Conservation (phyloP, 1,140 invertebrate species). For the Lutraria rhynchaena region DNA sequence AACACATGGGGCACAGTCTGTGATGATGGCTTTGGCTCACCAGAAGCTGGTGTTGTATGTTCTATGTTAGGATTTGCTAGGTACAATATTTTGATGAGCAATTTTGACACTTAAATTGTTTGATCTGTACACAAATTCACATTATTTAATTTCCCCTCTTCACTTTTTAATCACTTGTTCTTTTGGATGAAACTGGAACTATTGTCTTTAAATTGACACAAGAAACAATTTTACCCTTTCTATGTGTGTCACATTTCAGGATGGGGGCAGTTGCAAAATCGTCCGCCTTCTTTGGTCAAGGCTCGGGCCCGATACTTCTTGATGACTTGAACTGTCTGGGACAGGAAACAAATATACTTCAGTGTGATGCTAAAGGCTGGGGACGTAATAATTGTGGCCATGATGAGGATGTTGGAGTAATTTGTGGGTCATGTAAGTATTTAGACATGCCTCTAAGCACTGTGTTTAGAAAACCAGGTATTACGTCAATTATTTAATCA, state of each 20-base stretch:
- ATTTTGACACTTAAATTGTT: neutral
- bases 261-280: slow-evolving; percentile 50
- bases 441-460: too few relatives aligned
- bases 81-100: neutral
- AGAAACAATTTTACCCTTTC: too few relatives aligned
- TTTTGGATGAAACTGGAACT: too few relatives aligned
- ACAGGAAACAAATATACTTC: slow-evolving; percentile 61
- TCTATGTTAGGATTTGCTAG: slow-evolving; percentile 26
- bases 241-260: slow-evolving; percentile 33
- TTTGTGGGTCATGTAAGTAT: slow-evolving; percentile 63
- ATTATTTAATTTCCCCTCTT: neutral
- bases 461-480: too few relatives aligned
- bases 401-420: slow-evolving; percentile 71
- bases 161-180: neutral
- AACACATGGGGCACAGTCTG: slow-evolving; percentile 48
- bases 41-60: slow-evolving; percentile 36
- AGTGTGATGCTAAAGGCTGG: slow-evolving; percentile 63
- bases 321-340: slow-evolving; percentile 71
- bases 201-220: too few relatives aligned
- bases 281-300: slow-evolving; percentile 65
- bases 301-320: slow-evolving; percentile 66
- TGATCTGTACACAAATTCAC: neutral
- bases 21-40: slow-evolving; percentile 43
- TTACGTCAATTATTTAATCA: neutral
- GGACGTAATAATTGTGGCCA: slow-evolving; percentile 71